phyloP scores from a whole-genome alignment of 2,797 vertebrate genomes.

The Echeneis naucrates region DNA sequence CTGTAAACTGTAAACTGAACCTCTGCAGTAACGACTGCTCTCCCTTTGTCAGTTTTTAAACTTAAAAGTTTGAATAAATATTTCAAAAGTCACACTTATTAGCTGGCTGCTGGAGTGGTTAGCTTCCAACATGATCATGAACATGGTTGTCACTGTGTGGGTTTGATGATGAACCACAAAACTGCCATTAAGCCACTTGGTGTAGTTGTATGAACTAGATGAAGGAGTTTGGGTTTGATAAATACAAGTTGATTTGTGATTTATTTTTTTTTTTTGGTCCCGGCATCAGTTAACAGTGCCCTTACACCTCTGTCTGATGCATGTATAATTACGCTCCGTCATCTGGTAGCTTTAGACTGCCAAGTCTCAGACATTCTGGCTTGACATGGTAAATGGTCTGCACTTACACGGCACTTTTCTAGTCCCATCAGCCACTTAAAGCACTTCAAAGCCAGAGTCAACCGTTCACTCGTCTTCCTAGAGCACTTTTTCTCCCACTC shows the following conservation, averaged over 20 bases:
- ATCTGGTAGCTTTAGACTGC: not conserved
- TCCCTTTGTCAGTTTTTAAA: not conserved
- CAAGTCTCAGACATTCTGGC: not conserved
- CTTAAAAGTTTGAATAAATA: too few species aligned
- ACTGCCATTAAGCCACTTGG: not conserved
- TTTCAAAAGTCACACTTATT: too few species aligned
- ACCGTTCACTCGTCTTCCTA: not conserved
- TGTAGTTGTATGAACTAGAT: not conserved
- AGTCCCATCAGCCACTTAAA: not conserved
- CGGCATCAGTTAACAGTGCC: not conserved
- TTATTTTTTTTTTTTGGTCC: too few species aligned
- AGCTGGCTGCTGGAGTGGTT: too few species aligned
- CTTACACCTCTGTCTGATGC: not conserved
- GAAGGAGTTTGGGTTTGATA: not conserved
- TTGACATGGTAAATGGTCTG: slow-evolving; percentile 1
- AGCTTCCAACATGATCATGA: not conserved
- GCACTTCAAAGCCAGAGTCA: not conserved
- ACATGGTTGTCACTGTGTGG: not conserved
- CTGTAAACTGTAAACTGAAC: not conserved
- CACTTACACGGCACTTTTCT: not conserved
- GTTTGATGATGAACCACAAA: not conserved
- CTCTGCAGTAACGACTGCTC: not conserved
- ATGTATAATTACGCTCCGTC: not conserved
- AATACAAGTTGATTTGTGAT: not conserved
- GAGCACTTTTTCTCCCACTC: not conserved